phyloP scores from a whole-genome alignment of 2,888 invertebrate genomes.

The Tetheella fluctuosa region DNA sequence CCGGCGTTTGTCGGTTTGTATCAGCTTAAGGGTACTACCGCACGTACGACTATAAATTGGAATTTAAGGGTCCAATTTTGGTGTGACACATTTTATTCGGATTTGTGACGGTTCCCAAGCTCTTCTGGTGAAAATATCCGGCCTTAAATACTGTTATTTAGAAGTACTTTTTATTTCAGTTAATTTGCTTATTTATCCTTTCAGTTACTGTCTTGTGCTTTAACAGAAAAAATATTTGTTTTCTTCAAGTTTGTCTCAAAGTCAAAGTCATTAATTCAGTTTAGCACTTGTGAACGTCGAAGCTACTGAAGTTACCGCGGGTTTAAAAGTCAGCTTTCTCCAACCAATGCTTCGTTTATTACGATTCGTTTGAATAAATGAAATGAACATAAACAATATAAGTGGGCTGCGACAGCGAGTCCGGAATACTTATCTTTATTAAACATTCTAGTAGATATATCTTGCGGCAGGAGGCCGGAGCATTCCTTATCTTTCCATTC shows the following conservation, averaged over 20 bases:
- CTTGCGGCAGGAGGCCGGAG: not conserved
- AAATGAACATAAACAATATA: not conserved
- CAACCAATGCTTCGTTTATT: not conserved
- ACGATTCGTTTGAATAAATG: not conserved
- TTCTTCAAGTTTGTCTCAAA: too few relatives aligned
- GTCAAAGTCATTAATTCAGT: too few relatives aligned
- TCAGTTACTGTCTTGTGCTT: too few relatives aligned
- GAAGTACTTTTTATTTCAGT: not conserved
- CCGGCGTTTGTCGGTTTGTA: constrained; percentile 20
- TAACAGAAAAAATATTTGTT: too few relatives aligned
- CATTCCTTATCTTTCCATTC: constrained; percentile 35
- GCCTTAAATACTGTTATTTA: not conserved
- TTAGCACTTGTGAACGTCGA: too few relatives aligned
- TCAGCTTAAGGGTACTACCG: constrained; percentile 18
- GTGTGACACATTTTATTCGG: constrained; percentile 16
- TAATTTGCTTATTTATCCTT: too few relatives aligned
- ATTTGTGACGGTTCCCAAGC: constrained; percentile 3
- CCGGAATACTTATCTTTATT: not conserved
- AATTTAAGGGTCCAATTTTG: constrained; percentile 32
- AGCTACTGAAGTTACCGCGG: too few relatives aligned
- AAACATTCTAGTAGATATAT: not conserved
- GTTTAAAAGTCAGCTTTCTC: too few relatives aligned
- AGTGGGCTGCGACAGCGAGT: not conserved
- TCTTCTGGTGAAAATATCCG: not conserved
- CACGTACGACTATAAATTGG: constrained; percentile 30